These are phyloP conservation scores for Perca flavescens DNA, from an alignment of 2,113 vertebrate genomes.

Conservation along the genomic window DNA sequence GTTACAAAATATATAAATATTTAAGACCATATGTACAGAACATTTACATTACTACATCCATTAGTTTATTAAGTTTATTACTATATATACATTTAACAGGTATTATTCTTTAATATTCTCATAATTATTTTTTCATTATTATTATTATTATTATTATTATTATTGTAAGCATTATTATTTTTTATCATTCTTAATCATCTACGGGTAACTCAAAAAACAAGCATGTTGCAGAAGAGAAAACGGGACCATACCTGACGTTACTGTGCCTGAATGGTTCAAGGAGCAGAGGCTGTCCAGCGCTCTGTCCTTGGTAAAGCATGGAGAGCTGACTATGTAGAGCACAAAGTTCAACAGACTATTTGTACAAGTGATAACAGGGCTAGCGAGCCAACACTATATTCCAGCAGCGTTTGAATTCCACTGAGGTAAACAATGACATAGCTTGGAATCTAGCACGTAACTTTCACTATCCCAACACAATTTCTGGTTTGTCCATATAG, in stretches of 20 bases:
- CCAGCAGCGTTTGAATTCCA: slow-evolving; percentile 77
- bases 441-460: slow-evolving; percentile 76
- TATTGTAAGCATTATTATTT: slow-evolving; percentile 57
- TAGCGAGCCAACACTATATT: slow-evolving; percentile 76
- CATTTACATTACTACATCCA: slow-evolving; percentile 92
- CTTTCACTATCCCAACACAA: slow-evolving; percentile 73
- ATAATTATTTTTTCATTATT: slow-evolving; percentile 73
- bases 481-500: slow-evolving; percentile 65
- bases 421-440: slow-evolving; percentile 75
- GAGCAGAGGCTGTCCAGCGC: slow-evolving; percentile 71
- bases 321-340: slow-evolving; percentile 82
- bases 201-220: slow-evolving; percentile 80
- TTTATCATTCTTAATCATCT: slow-evolving; percentile 72
- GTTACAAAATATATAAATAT: slow-evolving; percentile 97
- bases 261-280: slow-evolving; percentile 82
- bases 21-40: slow-evolving; percentile 98
- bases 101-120: slow-evolving; percentile 76
- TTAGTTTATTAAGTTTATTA: slow-evolving; percentile 83
- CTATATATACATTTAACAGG: slow-evolving; percentile 84
- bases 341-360: slow-evolving; percentile 81
- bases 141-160: slow-evolving; percentile 59
- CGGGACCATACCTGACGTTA: slow-evolving; percentile 86
- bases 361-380: slow-evolving; percentile 81
- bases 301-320: slow-evolving; percentile 82
- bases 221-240: slow-evolving; percentile 86